Base-by-base conservation (phyloP, 2,113 vertebrate genomes). In the Mus pahari region DNA sequence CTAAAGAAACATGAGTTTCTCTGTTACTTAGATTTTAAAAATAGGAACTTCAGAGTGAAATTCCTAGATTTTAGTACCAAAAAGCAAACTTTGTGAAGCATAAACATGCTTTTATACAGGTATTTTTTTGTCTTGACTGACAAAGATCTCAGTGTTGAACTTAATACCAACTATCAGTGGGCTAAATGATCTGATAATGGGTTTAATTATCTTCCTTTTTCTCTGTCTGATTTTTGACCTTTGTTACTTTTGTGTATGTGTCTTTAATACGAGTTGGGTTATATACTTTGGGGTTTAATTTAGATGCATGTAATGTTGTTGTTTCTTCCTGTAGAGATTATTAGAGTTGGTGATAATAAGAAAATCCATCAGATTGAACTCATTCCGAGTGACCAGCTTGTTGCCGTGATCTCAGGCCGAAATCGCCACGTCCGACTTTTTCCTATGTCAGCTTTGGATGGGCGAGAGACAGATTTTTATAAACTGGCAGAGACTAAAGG, bases 341-440 rank as follows among this genome's bases (percentile, higher is more conserved):
- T 99, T 96, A 99, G 99, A 71, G 99, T 99, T 95, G 99, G 99
- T 78, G 99, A 99, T 98, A 99, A 99, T 95, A 99, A 99, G 98
- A 99, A 99, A 98, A 99, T 99, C 87, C 99, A 99, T 98, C 99
- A 99, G 97, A 99, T 99, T 33, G 99, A 99, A 97, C 98, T 99
- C 78, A 99, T 99, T 91, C 98, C 98, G 4, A 98, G 98, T 10
- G 99, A 99, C 95, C 99, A 99, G 98, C 99, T 99, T 86, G 98
- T 99, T 68, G 99, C 99, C 0, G 99, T 99, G 84, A 99, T 99
- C 98, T 99, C 99, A 0, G 99, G 99, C 96, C 98, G 99, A 96
- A 99, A 99, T 98, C 99, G 99, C 7, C 99, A 99, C 0, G 99
- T 99, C 42, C 99, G 99, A n/a, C 99, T 99, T 84, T 99, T 99